Conservation (phyloP, 1,140 invertebrate genomes). For the Melanaphis sacchari region DNA sequence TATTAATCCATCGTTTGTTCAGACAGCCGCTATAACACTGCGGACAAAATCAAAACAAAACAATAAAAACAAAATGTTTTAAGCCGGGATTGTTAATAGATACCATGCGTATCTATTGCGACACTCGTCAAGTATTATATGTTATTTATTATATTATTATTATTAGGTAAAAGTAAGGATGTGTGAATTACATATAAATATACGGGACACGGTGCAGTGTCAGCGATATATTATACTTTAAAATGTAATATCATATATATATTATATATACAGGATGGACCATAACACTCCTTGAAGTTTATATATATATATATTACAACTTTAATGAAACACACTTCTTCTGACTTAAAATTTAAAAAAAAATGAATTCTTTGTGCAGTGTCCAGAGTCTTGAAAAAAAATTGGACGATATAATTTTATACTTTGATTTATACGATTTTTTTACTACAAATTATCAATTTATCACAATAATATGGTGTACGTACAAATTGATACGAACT, state of each 20-base stretch:
- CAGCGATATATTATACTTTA: background rate
- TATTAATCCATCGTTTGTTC: constrained; percentile 58
- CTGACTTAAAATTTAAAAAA: background rate
- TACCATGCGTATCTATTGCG: background rate
- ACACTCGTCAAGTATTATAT: background rate
- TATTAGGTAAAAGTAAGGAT: background rate
- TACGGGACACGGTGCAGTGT: background rate
- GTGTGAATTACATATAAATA: background rate
- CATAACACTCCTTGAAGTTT: too few species aligned
- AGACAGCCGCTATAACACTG: constrained; percentile 58
- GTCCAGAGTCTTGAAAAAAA: background rate
- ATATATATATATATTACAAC: too few species aligned
- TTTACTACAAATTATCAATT: background rate
- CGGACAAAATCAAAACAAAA: background rate
- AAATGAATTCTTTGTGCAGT: background rate
- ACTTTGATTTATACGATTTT: background rate
- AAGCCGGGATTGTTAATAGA: background rate
- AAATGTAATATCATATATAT: background rate
- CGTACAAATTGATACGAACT: too few species aligned
- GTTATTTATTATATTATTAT: background rate
- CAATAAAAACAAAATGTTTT: background rate
- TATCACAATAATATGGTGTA: background rate
- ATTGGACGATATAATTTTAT: background rate
- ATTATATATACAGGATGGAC: background rate
- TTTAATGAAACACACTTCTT: background rate